These are phyloP conservation scores for Galemys pyrenaicus DNA, from an alignment of 2,113 vertebrate genomes.

Conservation along the genomic window DNA sequence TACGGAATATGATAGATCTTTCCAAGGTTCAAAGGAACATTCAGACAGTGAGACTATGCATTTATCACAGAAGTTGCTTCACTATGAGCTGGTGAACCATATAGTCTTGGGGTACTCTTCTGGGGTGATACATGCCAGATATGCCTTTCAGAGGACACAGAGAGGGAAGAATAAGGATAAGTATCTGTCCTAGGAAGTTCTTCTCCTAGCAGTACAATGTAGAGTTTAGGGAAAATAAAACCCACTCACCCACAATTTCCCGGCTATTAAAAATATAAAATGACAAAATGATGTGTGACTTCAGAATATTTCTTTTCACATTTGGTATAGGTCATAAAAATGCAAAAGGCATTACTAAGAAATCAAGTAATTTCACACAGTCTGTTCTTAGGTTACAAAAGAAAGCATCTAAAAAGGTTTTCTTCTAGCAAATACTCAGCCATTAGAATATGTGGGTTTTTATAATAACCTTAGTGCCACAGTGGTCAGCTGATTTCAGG, in stretches of 20 bases:
- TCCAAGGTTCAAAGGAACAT: neutral
- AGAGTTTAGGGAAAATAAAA: no score
- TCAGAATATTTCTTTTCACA: neutral
- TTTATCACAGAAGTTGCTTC: neutral
- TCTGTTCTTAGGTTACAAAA: neutral
- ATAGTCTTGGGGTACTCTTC: neutral
- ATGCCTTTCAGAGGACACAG: neutral
- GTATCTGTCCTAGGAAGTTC: no score
- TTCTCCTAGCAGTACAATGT: neutral
- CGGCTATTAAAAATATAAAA: neutral
- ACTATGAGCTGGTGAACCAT: neutral
- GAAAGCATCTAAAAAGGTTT: neutral
- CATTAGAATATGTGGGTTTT: neutral
- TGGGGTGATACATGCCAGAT: neutral
- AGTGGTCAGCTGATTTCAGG: neutral
- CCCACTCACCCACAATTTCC: neutral
- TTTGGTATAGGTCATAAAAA: neutral
- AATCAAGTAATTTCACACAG: neutral
- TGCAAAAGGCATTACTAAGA: neutral
- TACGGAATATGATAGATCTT: no score
- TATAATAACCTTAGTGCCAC: neutral
- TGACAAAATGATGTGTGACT: neutral
- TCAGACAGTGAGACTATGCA: neutral
- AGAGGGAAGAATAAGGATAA: rapidly evolving
- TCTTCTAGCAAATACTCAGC: neutral